Evolutionary conservation across 2,888 invertebrate genomes (phyloP).

Genomic region (Ditula angustiorana): DNA sequence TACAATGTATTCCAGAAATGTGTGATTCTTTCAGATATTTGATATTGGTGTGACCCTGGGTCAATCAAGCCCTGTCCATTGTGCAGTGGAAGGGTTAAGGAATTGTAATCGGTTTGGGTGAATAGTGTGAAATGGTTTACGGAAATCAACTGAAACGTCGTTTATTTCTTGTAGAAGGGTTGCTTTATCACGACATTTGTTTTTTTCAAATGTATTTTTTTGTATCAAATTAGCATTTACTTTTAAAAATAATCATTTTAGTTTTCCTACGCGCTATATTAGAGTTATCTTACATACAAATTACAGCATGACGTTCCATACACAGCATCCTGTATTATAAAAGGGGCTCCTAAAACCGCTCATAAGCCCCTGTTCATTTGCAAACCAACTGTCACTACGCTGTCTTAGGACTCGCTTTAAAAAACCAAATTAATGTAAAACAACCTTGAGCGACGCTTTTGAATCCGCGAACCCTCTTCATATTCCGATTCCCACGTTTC

Average conservation of each 20-base stretch:
- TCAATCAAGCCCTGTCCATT: conserved; percentile 53
- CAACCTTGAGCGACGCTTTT: conserved; percentile 64
- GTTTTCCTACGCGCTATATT: not conserved
- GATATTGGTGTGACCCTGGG: conserved; percentile 78
- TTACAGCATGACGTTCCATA: not conserved
- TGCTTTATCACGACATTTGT: not conserved
- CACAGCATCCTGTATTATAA: not conserved
- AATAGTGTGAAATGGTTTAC: conserved; percentile 7
- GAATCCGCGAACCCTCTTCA: conserved; percentile 58
- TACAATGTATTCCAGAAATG: conserved; percentile 61
- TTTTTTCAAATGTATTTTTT: not conserved
- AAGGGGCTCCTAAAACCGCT: conserved; percentile 11
- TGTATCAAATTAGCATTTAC: no score
- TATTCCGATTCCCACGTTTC: conserved; percentile 72
- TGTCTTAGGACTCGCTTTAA: conserved; percentile 46
- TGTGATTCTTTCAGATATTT: conserved; percentile 66
- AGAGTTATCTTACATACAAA: not conserved
- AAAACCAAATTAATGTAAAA: conserved; percentile 64
- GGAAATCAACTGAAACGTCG: conserved; percentile 7
- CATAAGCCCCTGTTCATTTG: conserved; percentile 23
- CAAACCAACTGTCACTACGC: conserved; percentile 22
- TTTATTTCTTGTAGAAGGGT: conserved; percentile 5
- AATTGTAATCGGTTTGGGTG: conserved; percentile 15
- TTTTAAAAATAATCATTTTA: no score
- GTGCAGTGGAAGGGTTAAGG: conserved; percentile 44